Conservation (phyloP, 2,888 invertebrate genomes). For the Cetonia aurata region DNA sequence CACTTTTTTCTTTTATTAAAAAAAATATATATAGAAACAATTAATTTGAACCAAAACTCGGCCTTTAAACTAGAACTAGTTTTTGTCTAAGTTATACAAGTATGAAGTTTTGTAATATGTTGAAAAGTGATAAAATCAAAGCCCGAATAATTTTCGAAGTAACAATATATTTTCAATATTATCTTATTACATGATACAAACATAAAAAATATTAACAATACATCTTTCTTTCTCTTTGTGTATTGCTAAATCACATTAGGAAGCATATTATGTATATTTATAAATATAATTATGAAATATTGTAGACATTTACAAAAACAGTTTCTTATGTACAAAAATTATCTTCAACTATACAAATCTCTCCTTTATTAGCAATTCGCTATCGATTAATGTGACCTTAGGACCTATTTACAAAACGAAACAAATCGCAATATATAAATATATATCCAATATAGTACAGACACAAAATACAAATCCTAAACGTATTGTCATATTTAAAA, state of each 20-base stretch:
- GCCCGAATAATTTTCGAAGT: slow-evolving; percentile 28
- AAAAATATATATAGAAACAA: too few species aligned
- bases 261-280: slow-evolving; percentile 44
- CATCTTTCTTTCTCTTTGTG: slow-evolving; percentile 42
- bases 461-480: slow-evolving; percentile 16
- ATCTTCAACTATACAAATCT: slow-evolving; percentile 40
- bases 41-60: too few species aligned
- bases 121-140: too few species aligned
- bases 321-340: slow-evolving; percentile 37
- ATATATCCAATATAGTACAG: background rate
- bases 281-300: slow-evolving; percentile 43
- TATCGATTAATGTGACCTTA: slow-evolving; percentile 6
- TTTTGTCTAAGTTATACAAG: too few species aligned
- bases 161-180: slow-evolving; percentile 49
- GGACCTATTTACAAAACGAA: slow-evolving; percentile 37
- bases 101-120: too few species aligned
- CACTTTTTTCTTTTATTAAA: too few species aligned
- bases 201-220: slow-evolving; percentile 50
- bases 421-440: slow-evolving; percentile 1
- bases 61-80: too few species aligned
- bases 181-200: slow-evolving; percentile 47
- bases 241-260: slow-evolving; percentile 56
- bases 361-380: background rate
- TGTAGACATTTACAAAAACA: slow-evolving; percentile 44
- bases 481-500: slow-evolving; percentile 29